A percentile compares a stretch with the other conserved stretches of the same genome.
Conservation (phyloP, 2,888 invertebrate genomes). For the Anaspis maculata region DNA sequence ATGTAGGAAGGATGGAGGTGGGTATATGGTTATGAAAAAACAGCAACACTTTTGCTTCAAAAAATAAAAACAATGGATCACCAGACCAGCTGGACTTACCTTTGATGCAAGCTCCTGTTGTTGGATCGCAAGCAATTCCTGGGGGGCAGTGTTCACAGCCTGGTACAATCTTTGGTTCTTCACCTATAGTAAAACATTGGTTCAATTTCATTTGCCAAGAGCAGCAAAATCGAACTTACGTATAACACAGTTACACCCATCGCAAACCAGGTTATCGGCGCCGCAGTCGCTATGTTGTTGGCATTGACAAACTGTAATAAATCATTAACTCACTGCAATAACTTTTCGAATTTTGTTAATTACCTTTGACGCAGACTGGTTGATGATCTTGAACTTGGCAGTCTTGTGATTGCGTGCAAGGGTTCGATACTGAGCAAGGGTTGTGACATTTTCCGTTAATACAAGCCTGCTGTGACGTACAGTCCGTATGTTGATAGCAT, state of each 20-base stretch:
- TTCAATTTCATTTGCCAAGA: too few species aligned
- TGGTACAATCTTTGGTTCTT: constrained; percentile 30
- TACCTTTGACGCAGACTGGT: constrained; percentile 76
- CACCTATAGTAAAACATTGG: constrained; percentile 17
- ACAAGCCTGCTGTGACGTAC: constrained; percentile 70
- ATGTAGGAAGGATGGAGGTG: constrained; percentile 3
- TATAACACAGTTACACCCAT: constrained; percentile 61
- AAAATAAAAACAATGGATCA: constrained; percentile 5
- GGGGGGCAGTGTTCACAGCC: constrained; percentile 72
- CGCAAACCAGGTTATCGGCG: constrained; percentile 50
- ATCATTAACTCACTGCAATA: neutral
- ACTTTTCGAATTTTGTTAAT: constrained; percentile 4
- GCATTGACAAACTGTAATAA: constrained; percentile 57
- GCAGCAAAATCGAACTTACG: too few species aligned
- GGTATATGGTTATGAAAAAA: constrained; percentile 24
- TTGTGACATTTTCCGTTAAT: constrained; percentile 70
- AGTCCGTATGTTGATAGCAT: constrained; percentile 73
- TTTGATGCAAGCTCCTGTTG: constrained; percentile 75
- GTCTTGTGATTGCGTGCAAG: constrained; percentile 66
- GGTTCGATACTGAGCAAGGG: constrained; percentile 68
- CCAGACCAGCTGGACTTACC: constrained; percentile 51
- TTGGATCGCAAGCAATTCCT: constrained; percentile 68
- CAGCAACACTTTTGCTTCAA: constrained; percentile 36
- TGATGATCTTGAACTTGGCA: constrained; percentile 78
- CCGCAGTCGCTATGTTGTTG: constrained; percentile 61